A percentile compares a stretch with the other conserved stretches of the same genome.
phyloP scores from a whole-genome alignment of 35 echinoderm and acorn worm genomes.

The Heliocidaris erythrogramma region DNA sequence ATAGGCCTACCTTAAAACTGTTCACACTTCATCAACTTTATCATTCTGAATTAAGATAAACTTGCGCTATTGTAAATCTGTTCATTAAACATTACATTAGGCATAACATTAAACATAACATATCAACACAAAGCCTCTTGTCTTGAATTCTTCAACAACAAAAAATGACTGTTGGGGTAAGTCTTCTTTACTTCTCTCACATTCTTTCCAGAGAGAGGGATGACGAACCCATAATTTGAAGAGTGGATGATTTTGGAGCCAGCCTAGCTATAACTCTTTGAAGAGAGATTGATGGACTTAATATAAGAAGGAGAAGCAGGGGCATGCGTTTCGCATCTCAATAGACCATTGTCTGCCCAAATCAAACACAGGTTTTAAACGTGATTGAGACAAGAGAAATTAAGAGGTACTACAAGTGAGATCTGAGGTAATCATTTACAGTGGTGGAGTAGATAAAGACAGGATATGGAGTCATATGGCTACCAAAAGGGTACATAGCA shows the following conservation, averaged over 20 bases:
- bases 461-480: background rate
- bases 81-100: too few relatives aligned
- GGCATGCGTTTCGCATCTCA: background rate
- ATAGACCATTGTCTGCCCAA: background rate
- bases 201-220: background rate
- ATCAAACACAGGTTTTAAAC: background rate
- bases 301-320: background rate
- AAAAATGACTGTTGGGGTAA: too few relatives aligned
- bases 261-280: background rate
- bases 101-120: too few relatives aligned
- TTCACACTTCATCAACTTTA: too few relatives aligned
- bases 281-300: constrained; percentile 3
- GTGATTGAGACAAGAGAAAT: background rate
- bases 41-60: too few relatives aligned
- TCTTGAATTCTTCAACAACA: too few relatives aligned
- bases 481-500: background rate
- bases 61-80: too few relatives aligned
- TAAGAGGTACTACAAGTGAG: background rate
- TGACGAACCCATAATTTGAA: background rate
- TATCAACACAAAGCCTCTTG: too few relatives aligned
- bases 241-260: background rate
- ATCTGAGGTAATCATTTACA: background rate
- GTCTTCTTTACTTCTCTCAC: too few relatives aligned
- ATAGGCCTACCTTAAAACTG: too few relatives aligned
- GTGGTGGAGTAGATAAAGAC: background rate